Conservation (phyloP, 1,140 invertebrate genomes). For the Drosophila eugracilis region DNA sequence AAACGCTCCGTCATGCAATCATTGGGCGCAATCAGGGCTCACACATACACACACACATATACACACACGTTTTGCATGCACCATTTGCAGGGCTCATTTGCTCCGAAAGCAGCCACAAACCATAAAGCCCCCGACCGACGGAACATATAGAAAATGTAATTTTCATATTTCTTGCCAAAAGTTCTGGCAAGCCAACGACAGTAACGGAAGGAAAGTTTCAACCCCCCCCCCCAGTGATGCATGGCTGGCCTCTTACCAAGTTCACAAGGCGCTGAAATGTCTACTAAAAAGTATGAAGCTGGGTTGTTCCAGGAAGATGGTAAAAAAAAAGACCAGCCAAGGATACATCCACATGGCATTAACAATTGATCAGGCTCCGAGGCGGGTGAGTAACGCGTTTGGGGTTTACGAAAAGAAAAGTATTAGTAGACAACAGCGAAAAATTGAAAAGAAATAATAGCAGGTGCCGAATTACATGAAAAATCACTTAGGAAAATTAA, state of each 20-base stretch:
- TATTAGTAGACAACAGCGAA: conserved; percentile 48
- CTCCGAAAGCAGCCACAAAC: conserved; percentile 37
- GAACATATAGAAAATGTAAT: conserved; percentile 61
- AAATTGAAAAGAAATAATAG: conserved; percentile 82
- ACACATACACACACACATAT: conserved; percentile 19
- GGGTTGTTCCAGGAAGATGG: not conserved
- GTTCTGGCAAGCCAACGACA: conserved; percentile 64
- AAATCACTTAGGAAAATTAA: conserved; percentile 84
- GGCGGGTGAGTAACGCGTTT: not conserved
- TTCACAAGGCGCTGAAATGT: conserved; percentile 73
- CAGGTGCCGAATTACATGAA: conserved; percentile 83
- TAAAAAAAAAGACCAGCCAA: conserved; percentile 1
- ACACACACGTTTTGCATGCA: conserved; percentile 56
- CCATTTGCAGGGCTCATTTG: conserved; percentile 63
- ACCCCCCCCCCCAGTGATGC: conserved; percentile 68
- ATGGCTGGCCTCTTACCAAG: conserved; percentile 71
- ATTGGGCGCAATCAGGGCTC: conserved; percentile 67
- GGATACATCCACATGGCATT: conserved; percentile 74
- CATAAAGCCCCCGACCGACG: conserved; percentile 9
- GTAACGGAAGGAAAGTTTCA: conserved; percentile 60
- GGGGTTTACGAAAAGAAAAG: conserved; percentile 47
- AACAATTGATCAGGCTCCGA: conserved; percentile 79
- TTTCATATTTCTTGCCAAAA: conserved; percentile 65
- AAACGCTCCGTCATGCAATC: conserved; percentile 68
- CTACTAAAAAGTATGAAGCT: conserved; percentile 12